Evolutionary conservation across 1,140 invertebrate genomes (phyloP), one percentile per base, ranked within the genome.

Genomic region (Elysia chlorotica): DNA sequence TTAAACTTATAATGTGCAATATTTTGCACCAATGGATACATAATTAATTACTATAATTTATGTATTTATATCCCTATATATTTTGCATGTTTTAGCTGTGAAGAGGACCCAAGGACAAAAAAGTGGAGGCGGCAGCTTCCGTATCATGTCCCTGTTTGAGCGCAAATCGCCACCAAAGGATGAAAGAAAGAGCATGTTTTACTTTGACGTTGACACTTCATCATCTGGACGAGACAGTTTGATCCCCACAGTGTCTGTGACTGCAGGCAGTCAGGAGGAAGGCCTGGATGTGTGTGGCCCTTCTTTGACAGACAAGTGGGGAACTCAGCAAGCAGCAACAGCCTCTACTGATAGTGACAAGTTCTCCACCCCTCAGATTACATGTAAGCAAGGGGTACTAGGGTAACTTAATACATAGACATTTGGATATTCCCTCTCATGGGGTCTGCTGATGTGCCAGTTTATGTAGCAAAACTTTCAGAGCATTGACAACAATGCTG

Each of bases 131-230:
- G 56, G 78, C 73, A 69, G 79, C 74, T 56, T 83, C 79, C 23
- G 74, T 37, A 67, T 84, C n/a, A 76, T 83, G 61, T 82, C 81
- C 17, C 65, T 84, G 1, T 84, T 84, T 79, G 83, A 83, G 54
- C 74, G 77, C 30, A 83, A 84, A 66, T 76, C 70, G 54, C 77
- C 76, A 10, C 74, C 79, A 62, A n/a, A n/a, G n/a, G 79, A 79
- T 35, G 80, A 83, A 38, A 75, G 71, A 33, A 79, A 75, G 36
- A 79, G 80, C 78, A 68, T 80, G 36, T 84, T 84, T 73, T 84
- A 82, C 75, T 79, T 82, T 28, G 81, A 83, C 67, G 70, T 79
- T 25, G 68, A 77, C 62, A 57, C 69, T 17, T n/a, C 56, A 14
- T 70, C 38, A 23, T 35, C 25, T 5, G 65, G 35, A n/a, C n/a